These are phyloP conservation scores for Hapalemur alaotrensis DNA, from an alignment of 2,797 vertebrate species.

Conservation along the genomic window DNA sequence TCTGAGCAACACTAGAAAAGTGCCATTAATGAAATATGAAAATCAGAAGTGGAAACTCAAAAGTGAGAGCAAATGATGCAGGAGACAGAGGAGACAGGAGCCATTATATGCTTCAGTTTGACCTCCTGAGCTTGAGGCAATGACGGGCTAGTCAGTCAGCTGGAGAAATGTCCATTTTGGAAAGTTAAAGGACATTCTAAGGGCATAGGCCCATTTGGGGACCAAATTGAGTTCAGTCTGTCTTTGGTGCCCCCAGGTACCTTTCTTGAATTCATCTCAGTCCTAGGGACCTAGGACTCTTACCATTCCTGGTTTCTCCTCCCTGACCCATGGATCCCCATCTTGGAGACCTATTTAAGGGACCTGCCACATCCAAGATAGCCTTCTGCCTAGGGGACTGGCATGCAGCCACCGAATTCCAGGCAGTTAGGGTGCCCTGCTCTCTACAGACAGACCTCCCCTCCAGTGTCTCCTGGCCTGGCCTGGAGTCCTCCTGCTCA, in stretches of 20 bases:
- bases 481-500: background rate
- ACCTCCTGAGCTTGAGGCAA: background rate
- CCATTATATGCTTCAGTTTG: background rate
- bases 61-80: background rate
- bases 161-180: background rate
- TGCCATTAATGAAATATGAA: background rate
- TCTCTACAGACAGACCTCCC: background rate
- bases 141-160: background rate
- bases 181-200: background rate
- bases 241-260: background rate
- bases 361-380: background rate
- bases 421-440: background rate
- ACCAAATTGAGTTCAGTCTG: background rate
- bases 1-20: background rate
- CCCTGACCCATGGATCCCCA: rapidly evolving
- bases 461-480: background rate
- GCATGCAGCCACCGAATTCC: background rate
- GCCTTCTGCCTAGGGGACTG: background rate
- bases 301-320: background rate
- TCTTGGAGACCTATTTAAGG: background rate
- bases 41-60: background rate
- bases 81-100: background rate
- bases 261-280: background rate
- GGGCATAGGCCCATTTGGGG: background rate
- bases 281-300: background rate